Base-by-base conservation (phyloP, 2,797 vertebrate genomes). In the Rhinogobio ventralis region DNA sequence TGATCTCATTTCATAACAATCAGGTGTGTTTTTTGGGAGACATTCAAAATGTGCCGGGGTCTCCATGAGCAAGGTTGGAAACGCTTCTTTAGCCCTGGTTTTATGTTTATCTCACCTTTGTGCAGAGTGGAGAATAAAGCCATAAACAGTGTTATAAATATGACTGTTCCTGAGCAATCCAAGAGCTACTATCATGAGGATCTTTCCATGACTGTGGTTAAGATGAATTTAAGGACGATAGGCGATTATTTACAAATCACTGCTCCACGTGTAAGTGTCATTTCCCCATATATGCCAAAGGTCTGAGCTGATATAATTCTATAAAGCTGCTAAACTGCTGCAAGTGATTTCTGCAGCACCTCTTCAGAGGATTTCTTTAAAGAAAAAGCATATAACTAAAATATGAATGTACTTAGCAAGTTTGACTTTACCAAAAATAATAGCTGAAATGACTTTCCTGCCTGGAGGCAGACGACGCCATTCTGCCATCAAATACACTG, bases 71-170 rank as follows among this genome's bases (percentile, higher is more conserved):
- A 30, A 20, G 28, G 30, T 42, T 57, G 46, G 46, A 74, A 74
- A 30, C 28, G 0, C n/a, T 28, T 42, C 0, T 64, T 46, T 46
- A 28, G 30, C 17, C 20, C 33, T 51, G 30, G 62, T 36, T 81
- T 81, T 11, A 71, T 69, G 23, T 33, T 51, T 66, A 14, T 57
- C 51, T 8, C 4, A 20, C 23, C 4, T 33, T 49, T 82, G 3
- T 45, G 25, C 53, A 83, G 81, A 20, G 7, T 76, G 60, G 81
- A 83, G 49, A 67, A 23, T 10, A 20, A 28, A 39, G 72, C 60
- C 46, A 53, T 83, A n/a, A 0, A 45, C 7, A 9, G 1, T 9
- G 10, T 76, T 20, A 42, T 55, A 76, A 42, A 67, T 0, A 14
- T 75, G 19, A 15, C 0, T 7, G 0, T 20, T 57, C 10, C 15